Evolutionary conservation across 2,113 vertebrate species (phyloP), one percentile per base, ranked within the genome.

Genomic region (Astur gentilis): DNA sequence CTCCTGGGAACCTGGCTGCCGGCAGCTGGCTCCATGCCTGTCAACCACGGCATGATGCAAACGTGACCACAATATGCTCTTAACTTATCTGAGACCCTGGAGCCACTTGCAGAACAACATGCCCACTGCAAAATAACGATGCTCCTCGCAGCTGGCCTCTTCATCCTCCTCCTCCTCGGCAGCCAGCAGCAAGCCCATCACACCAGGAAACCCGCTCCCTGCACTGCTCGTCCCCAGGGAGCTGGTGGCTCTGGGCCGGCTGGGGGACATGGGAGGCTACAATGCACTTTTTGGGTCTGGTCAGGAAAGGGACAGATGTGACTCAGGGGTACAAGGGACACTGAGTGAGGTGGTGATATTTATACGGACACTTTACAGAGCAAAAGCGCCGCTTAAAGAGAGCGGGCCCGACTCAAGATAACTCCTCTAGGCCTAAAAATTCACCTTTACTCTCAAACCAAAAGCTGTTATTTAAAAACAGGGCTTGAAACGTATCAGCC

Each of bases 141-240:
- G 64, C 7, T 77, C 27, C 85, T 93, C 19, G 11, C 47, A 93
- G 81, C 40, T 65, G 61, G 76, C 47, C 27, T 84, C 55, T 45
- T 69, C 55, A 49, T 19, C 54, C 23, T 49, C 47, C 25, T 77
- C 60, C 42, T 93, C 76, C 49, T 67, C 7, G 3, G 55, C 4
- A 4, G 61, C 14, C 57, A 79, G 47, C 61, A 79, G 26, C 0
- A 1, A 85, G 62, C 32, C 77, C 7, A 3, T 2, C 3, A 4
- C 45, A 16, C 2, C 1, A 5, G 57, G 47, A 36, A 75, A 57
- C 31, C 40, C 5, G 1, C 23, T 54, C 60, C 58, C 67, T 52
- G 58, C 34, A 16, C 17, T 20, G 12, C 21, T 71, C 2, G 0
- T 69, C 19, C 60, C n/a, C 1, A 0, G 8, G 36, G 21, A 65